These are phyloP conservation scores for Xanthorhoe designata DNA, from an alignment of 2,888 invertebrate species.

Conservation along the genomic window DNA sequence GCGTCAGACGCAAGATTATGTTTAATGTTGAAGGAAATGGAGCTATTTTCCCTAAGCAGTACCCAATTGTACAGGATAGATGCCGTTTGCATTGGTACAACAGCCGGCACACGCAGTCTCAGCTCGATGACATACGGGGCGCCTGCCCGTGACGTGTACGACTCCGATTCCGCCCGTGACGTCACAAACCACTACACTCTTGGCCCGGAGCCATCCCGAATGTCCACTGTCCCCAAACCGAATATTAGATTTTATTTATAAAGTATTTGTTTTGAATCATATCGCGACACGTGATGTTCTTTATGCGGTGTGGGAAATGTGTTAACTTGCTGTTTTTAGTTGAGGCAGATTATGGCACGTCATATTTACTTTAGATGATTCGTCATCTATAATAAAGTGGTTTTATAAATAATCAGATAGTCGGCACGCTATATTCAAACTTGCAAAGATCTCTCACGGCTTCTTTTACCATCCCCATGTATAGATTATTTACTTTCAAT, in stretches of 20 bases:
- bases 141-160: constrained; percentile 44
- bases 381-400: constrained; percentile 7
- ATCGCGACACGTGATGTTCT: constrained; percentile 62
- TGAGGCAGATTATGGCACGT: constrained; percentile 18
- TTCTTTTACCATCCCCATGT: no score
- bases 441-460: neutral
- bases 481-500: no score
- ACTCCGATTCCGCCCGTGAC: constrained; percentile 36
- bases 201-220: constrained; percentile 77
- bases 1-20: no score
- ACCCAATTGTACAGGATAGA: neutral
- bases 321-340: constrained; percentile 31
- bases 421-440: neutral
- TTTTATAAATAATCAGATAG: constrained; percentile 7
- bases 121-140: constrained; percentile 40
- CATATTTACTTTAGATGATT: constrained; percentile 15
- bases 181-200: constrained; percentile 43
- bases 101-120: constrained; percentile 11
- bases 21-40: no score
- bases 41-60: no score
- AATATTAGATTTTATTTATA: constrained; percentile 73
- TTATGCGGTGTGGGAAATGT: constrained; percentile 35
- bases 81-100: neutral
- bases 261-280: constrained; percentile 81
- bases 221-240: constrained; percentile 65